Evolutionary conservation across 2,888 invertebrate genomes (phyloP).

Genomic region (Drosophila anomalata): DNA sequence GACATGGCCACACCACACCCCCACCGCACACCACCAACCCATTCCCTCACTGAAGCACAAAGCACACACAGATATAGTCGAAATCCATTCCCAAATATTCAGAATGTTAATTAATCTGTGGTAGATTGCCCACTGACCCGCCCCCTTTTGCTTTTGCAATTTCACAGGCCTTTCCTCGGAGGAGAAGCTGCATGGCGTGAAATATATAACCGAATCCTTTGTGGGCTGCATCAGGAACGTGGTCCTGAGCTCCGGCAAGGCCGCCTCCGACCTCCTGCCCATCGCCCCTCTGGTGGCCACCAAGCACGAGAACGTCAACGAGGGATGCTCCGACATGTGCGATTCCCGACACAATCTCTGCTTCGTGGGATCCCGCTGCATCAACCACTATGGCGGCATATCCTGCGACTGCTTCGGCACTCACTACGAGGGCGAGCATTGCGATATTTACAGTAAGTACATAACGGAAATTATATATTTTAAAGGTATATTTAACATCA

Average conservation of each 20-base stretch:
- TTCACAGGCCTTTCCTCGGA: conserved; percentile 91
- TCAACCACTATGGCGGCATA: conserved; percentile 95
- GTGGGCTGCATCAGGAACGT: conserved; percentile 96
- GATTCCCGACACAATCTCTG: conserved; percentile 92
- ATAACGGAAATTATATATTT: neutral
- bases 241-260: conserved; percentile 93
- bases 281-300: conserved; percentile 93
- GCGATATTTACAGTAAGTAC: conserved; percentile 93
- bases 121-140: conserved; percentile 20
- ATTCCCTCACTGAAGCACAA: conserved; percentile 1
- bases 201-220: conserved; percentile 96
- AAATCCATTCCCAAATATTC: conserved; percentile 69
- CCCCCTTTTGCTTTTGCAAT: conserved; percentile 3
- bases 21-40: no score
- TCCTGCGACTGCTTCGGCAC: conserved; percentile 97
- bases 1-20: conserved; percentile 1
- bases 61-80: conserved; percentile 26
- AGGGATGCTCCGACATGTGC: conserved; percentile 94
- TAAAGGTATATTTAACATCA: neutral
- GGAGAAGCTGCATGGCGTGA: conserved; percentile 94
- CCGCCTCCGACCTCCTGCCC: conserved; percentile 91
- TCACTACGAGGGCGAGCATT: conserved; percentile 94
- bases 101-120: conserved; percentile 75
- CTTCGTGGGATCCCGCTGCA: conserved; percentile 93
- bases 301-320: conserved; percentile 94